Evolutionary conservation across 2,888 invertebrate genomes (phyloP), one percentile per base, ranked within the genome.

Genomic region (Heliconius erato): DNA sequence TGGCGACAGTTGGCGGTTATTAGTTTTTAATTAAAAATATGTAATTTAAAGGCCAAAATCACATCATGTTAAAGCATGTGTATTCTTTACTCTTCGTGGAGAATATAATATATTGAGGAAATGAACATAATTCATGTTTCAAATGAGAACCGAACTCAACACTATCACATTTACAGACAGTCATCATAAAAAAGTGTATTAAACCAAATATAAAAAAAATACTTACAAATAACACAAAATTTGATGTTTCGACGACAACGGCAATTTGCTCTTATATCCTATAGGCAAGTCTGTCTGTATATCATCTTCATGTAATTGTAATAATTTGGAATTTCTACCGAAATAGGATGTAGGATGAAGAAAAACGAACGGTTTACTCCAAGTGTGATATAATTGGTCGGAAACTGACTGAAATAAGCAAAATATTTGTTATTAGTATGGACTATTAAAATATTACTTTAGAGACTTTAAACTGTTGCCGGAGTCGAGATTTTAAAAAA

Each of bases 331-430:
- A 88, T 98, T 97, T 87, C 97, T 97, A 16, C 98, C 98, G 92
- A 99, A 99, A 91, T 97, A 98, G 74, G 99, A 97, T 87, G 98
- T 98, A 0, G 99, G 99, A 90, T 99, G 99, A 0, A 99, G 96
- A 78, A 98, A 98, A 9, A 99, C 97, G 91, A 98, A 99, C 0
- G 98, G 98, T 91, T 99, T 99, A 16, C 97, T 97, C 93, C 97
- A 97, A 0, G 98, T 98, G 89, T 99, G 98, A 91, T 97, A 99
- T 54, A 99, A 94, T 89, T 98, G 98, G 86, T 98, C 98, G 32
- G 97, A 97, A 35, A 97, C 97, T 0, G 98, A 97, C 97, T 98
- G 92, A 14, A 93, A 94, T 12, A 28, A 79, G 11, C 54, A 26
- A 69, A 71, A 44, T 14, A 74, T 59, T n/a, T 44, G 11, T 44